These are phyloP conservation scores for Geopemphigus sp. DNA, from an alignment of 1,140 invertebrate genomes.

Conservation along the genomic window DNA sequence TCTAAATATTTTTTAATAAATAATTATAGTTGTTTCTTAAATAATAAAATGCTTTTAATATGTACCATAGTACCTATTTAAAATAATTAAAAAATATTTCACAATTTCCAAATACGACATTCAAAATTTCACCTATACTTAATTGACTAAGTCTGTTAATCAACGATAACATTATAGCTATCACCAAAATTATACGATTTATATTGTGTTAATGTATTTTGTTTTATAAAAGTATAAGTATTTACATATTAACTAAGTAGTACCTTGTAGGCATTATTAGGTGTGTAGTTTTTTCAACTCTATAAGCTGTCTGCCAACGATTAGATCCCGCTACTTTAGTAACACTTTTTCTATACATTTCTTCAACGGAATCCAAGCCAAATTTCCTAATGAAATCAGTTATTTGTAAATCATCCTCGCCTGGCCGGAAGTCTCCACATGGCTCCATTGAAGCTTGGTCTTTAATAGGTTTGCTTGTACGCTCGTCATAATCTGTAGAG, in stretches of 20 bases:
- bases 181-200: no score
- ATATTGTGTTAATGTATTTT: no score
- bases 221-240: no score
- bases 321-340: conserved; percentile 70
- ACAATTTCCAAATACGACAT: no score
- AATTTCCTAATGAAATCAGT: conserved; percentile 78
- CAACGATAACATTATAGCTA: no score
- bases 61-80: no score
- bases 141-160: no score
- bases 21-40: no score
- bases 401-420: conserved; percentile 73
- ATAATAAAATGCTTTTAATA: no score
- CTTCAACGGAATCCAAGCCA: conserved; percentile 64
- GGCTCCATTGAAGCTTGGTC: conserved; percentile 55
- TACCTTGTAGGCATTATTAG: conserved; percentile 69
- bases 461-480: conserved; percentile 45
- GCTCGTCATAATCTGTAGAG: conserved; percentile 46
- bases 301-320: conserved; percentile 72
- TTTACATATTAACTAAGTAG: background rate
- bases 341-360: conserved; percentile 63
- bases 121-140: no score
- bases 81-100: no score
- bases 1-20: no score
- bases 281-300: conserved; percentile 69
- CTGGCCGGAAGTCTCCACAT: conserved; percentile 65